Base-by-base conservation (phyloP, 2,113 vertebrate species). In the Cyanoramphus novaezelandiae region DNA sequence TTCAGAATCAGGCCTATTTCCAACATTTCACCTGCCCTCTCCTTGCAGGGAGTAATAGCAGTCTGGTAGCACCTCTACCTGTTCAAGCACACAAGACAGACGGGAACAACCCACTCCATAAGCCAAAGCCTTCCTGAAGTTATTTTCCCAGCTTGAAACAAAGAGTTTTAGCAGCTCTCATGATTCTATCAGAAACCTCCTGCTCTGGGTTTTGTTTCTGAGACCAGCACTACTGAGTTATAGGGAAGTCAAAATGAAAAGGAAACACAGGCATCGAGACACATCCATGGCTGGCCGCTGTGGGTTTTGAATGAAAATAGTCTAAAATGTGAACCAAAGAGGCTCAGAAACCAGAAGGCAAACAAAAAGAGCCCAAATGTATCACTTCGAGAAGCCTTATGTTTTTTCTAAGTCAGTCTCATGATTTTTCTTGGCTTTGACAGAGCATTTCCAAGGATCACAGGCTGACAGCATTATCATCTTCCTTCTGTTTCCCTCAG, bases 311-410 rank as follows among this genome's bases (percentile, higher is more conserved):
- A 67, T 17, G 35, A 81, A 83, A 91, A 81, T 27, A 46, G 69
- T 68, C 43, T 27, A 60, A 76, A 92, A 76, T 29, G 57, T 12
- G 41, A 76, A 74, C 71, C 69, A 47, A 81, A 81, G 65, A 64
- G 43, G 44, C 82, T 88, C 62, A 50, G 59, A 94, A 94, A 90
- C 74, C 94, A 87, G 47, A 91, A 93, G 33, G 7, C 35, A 79
- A 94, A 85, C 23, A 72, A 65, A 55, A 86, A 55, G 39, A 79
- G 18, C 47, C 35, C 57, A 90, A 92, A 82, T 23, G 39, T 6
- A 50, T 79, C 21, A 3, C 74, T 92, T 10, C 27, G 33, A 64
- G 60, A 96, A 75, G 27, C 10, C 6, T 28, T 4, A 1, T 50
- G 41, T 11, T 84, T 75, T 92, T 88, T 31, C 4, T 50, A 19